These are phyloP conservation scores for Notolabrus celidotus DNA, from an alignment of 2,797 vertebrate species.

Conservation along the genomic window DNA sequence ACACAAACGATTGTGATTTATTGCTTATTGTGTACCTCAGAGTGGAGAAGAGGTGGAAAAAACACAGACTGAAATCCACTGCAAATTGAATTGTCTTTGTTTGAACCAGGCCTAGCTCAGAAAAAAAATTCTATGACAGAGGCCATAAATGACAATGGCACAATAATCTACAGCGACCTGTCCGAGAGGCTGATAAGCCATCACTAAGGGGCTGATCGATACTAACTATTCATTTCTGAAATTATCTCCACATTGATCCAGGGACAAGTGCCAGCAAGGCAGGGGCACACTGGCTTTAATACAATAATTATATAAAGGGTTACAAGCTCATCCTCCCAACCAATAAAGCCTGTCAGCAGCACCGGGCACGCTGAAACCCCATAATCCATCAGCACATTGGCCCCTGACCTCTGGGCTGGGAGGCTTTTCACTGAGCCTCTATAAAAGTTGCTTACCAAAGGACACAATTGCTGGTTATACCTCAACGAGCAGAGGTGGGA, in stretches of 20 bases:
- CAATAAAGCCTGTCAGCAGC: slow-evolving; percentile 99
- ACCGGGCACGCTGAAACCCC: slow-evolving; percentile 91
- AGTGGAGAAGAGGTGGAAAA: slow-evolving; percentile 54
- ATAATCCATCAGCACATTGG: slow-evolving; percentile 98
- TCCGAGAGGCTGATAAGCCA: slow-evolving; percentile 93
- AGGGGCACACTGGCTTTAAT: slow-evolving; percentile 93
- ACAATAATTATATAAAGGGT: slow-evolving; percentile 99
- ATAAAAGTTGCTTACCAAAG: slow-evolving; percentile 89
- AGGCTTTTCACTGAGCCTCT: slow-evolving; percentile 87
- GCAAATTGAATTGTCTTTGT: slow-evolving; percentile 99
- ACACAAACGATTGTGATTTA: slow-evolving; percentile 99
- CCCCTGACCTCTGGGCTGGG: slow-evolving; percentile 93
- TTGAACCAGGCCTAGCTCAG: slow-evolving; percentile 86
- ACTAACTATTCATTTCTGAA: slow-evolving; percentile 99
- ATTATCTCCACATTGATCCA: slow-evolving; percentile 99
- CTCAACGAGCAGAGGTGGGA: slow-evolving; percentile 69
- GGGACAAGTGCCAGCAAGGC: slow-evolving; percentile 92
- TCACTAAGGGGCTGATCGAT: slow-evolving; percentile 94
- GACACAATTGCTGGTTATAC: slow-evolving; percentile 81
- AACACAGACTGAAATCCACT: slow-evolving; percentile 90
- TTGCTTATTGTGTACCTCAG: slow-evolving; percentile 91
- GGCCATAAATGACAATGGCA: slow-evolving; percentile 97
- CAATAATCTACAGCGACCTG: slow-evolving; percentile 95
- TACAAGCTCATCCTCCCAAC: slow-evolving; percentile 98
- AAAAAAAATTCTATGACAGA: slow-evolving; percentile 90